A percentile compares a stretch with the other conserved stretches of the same genome.
Conservation (phyloP, 92 coral and sea anemone species). For the Zoanthus gigantus region DNA sequence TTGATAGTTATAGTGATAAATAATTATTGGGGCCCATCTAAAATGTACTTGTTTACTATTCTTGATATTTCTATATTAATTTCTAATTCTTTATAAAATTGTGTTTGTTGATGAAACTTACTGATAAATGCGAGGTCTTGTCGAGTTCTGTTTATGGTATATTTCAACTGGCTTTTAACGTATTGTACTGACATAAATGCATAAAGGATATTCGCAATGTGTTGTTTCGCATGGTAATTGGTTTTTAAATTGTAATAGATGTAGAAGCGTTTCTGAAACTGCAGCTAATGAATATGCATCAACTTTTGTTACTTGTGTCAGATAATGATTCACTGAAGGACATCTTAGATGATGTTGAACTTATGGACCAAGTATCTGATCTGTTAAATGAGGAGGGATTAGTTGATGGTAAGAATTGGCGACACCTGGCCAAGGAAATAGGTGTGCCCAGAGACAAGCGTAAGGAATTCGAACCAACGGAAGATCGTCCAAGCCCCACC, state of each 20-base stretch:
- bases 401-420: constrained; percentile 70
- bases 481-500: constrained; percentile 74
- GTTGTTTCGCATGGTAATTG: background rate
- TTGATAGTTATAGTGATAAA: too few relatives aligned
- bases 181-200: too few relatives aligned
- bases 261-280: background rate
- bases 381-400: constrained; percentile 72
- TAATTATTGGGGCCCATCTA: too few relatives aligned
- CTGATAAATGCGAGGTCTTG: too few relatives aligned
- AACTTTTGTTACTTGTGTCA: background rate
- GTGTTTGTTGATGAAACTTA: too few relatives aligned
- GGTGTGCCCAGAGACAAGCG: constrained; percentile 80
- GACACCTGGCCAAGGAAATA: constrained; percentile 74
- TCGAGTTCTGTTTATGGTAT: too few relatives aligned
- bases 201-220: too few relatives aligned
- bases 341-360: constrained; percentile 77
- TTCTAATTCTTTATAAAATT: too few relatives aligned
- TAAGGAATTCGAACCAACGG: constrained; percentile 73
- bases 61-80: too few relatives aligned
- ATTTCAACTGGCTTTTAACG: too few relatives aligned
- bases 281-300: background rate
- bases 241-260: background rate
- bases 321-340: constrained; percentile 78
- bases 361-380: constrained; percentile 81
- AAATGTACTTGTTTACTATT: too few relatives aligned